A percentile compares a stretch with the other conserved stretches of the same genome.
Evolutionary conservation across 37 sponge, comb jelly and placozoan genomes (phyloP).

Genomic region (Spongilla lacustris): DNA sequence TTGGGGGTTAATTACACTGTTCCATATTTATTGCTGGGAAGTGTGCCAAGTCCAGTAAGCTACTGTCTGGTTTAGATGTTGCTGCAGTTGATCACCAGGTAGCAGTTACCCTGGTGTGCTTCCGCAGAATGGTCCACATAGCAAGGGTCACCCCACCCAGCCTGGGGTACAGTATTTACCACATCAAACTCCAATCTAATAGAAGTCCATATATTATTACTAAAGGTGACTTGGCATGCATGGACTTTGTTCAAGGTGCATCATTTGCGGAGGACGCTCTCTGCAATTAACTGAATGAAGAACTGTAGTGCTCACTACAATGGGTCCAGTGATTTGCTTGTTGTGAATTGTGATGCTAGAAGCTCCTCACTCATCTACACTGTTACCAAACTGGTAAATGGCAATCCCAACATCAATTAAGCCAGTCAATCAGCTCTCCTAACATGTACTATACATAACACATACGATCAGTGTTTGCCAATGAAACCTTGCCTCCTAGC

Average conservation of each 20-base stretch:
- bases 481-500: neutral
- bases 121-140: neutral
- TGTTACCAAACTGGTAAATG: neutral
- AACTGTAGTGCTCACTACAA: constrained; percentile 1
- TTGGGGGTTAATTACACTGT: neutral
- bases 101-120: neutral
- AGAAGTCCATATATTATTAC: neutral
- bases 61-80: neutral
- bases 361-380: neutral
- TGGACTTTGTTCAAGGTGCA: neutral
- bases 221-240: neutral
- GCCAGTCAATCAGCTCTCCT: neutral
- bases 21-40: neutral
- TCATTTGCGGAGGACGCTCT: neutral
- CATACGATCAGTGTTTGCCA: neutral
- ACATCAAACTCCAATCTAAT: constrained; percentile 1
- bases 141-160: neutral
- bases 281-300: constrained; percentile 1
- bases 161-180: neutral
- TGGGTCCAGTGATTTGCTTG: neutral
- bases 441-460: constrained; percentile 1
- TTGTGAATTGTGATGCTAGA: neutral
- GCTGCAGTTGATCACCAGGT: neutral
- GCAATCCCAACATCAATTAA: neutral
- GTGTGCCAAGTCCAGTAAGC: neutral